A percentile compares a stretch with the other conserved stretches of the same genome.
Conservation (phyloP, 2,888 invertebrate species). For the Proisotoma minuta region DNA sequence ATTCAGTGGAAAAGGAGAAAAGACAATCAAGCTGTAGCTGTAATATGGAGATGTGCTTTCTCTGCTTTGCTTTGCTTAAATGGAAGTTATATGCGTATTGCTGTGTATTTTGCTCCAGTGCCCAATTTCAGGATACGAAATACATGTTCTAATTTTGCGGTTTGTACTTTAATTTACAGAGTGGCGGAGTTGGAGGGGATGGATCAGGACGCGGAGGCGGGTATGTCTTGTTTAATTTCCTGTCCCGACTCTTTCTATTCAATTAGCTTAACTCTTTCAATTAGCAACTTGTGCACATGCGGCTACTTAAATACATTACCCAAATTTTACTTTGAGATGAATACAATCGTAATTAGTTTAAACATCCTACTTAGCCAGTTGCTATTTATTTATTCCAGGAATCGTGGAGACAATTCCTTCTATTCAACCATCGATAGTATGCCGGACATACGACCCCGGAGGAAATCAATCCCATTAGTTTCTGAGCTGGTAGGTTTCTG, state of each 20-base stretch:
- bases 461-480: slow-evolving; percentile 96
- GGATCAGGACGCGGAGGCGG: slow-evolving; percentile 75
- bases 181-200: slow-evolving; percentile 76
- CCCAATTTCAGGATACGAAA: background rate
- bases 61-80: too few relatives aligned
- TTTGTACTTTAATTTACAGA: slow-evolving; percentile 57
- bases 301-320: too few relatives aligned
- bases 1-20: too few relatives aligned
- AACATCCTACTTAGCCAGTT: slow-evolving; percentile 40
- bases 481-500: slow-evolving; percentile 96
- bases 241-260: slow-evolving; percentile 13
- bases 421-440: slow-evolving; percentile 99
- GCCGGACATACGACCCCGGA: slow-evolving; percentile 94
- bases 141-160: background rate
- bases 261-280: slow-evolving; percentile 27
- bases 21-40: too few relatives aligned
- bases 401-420: slow-evolving; percentile 94
- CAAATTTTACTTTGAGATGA: background rate
- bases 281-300: slow-evolving; percentile 12
- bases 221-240: slow-evolving; percentile 52
- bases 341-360: background rate
- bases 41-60: background rate
- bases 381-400: slow-evolving; percentile 55
- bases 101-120: background rate
- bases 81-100: background rate